These are phyloP conservation scores for Stenolophus ochropezus DNA, from an alignment of 2,888 invertebrate species.

Conservation along the genomic window DNA sequence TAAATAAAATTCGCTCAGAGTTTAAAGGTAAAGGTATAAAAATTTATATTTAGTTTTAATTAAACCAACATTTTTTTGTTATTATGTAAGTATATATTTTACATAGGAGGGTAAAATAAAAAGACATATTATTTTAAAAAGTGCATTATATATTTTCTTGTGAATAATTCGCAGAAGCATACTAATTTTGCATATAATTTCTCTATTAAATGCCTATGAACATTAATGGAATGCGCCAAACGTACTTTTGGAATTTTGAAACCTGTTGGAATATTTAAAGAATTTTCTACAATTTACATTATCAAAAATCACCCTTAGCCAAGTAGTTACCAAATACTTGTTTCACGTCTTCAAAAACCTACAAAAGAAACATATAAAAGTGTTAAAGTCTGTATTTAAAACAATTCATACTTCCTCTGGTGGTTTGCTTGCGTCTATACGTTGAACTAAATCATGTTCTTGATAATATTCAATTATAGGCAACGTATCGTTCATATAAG, in stretches of 20 bases:
- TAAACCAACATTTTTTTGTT: not conserved
- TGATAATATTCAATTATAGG: constrained; percentile 93
- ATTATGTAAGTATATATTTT: not conserved
- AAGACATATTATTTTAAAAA: not conserved
- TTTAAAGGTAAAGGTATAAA: too few relatives aligned
- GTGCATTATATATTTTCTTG: constrained; percentile 7
- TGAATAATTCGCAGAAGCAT: not conserved
- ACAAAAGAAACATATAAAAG: not conserved
- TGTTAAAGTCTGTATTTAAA: not conserved
- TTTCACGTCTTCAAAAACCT: constrained; percentile 68
- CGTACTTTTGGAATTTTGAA: constrained; percentile 28
- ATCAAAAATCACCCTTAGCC: constrained; percentile 58
- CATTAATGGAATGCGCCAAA: constrained; percentile 50
- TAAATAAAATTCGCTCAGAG: too few relatives aligned
- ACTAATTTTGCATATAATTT: constrained; percentile 3
- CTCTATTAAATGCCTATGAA: constrained; percentile 48
- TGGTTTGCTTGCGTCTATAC: constrained; percentile 82
- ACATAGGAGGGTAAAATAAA: constrained; percentile 1
- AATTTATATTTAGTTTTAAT: too few relatives aligned
- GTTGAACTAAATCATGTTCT: constrained; percentile 80
- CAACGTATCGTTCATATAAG: constrained; percentile 89
- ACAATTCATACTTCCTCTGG: constrained; percentile 77
- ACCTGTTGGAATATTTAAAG: constrained; percentile 8
- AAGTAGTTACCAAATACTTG: constrained; percentile 64
- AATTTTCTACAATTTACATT: not conserved